Conservation (phyloP, 92 coral and sea anemone genomes). For the Palythoa caribaeorum region DNA sequence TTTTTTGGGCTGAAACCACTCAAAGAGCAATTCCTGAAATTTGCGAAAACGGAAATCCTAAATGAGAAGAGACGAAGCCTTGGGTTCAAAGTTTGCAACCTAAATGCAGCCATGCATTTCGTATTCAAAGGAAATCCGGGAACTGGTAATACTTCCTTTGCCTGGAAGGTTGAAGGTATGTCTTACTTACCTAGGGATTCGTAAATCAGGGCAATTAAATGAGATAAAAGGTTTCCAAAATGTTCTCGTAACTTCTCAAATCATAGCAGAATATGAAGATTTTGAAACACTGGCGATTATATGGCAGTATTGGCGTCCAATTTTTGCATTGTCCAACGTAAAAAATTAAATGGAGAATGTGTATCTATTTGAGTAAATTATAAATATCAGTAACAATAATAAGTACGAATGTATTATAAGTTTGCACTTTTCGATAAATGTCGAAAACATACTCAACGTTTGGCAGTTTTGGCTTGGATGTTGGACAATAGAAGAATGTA, state of each 20-base stretch:
- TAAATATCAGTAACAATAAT: neutral
- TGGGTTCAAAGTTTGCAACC: constrained; percentile 21
- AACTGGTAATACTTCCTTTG: constrained; percentile 61
- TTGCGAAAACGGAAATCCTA: constrained; percentile 53
- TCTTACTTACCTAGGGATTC: neutral
- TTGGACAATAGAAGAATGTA: neutral
- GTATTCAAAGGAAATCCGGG: constrained; percentile 66
- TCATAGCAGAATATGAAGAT: neutral
- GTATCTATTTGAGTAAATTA: neutral
- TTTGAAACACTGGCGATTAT: neutral
- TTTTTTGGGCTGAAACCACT: constrained; percentile 54
- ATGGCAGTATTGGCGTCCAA: neutral
- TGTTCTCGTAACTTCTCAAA: neutral
- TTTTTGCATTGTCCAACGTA: neutral
- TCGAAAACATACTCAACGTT: neutral
- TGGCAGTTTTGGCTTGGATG: neutral
- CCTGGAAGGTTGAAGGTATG: constrained; percentile 62
- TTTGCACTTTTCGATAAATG: neutral
- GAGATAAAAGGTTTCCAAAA: neutral
- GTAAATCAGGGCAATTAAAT: neutral
- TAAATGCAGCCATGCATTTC: constrained; percentile 12
- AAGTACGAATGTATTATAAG: neutral
- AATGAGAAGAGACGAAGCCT: constrained; percentile 48
- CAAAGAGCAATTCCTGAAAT: constrained; percentile 48
- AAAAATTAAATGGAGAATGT: neutral